phyloP scores from a whole-genome alignment of 2,113 vertebrate genomes.

The Lucifuga dentata region DNA sequence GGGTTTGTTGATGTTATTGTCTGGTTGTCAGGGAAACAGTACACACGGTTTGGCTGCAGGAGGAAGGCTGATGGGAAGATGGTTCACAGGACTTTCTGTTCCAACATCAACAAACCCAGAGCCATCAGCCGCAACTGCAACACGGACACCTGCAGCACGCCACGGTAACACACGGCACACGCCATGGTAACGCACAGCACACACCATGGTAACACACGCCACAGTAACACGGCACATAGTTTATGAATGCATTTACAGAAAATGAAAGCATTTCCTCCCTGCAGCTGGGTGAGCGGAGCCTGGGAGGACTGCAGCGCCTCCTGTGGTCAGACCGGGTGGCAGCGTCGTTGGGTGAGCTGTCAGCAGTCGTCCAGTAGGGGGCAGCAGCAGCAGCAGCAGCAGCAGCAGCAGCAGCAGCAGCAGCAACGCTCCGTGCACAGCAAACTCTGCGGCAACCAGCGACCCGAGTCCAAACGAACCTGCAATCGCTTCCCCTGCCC shows the following conservation, averaged over 20 bases:
- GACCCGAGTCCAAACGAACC: slow-evolving; percentile 87
- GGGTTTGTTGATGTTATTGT: no score
- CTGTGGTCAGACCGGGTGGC: slow-evolving; percentile 90
- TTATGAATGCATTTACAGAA: no score
- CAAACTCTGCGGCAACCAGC: slow-evolving; percentile 88
- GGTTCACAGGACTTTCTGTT: slow-evolving; percentile 91
- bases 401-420: no score
- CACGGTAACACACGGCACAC: slow-evolving; percentile 81
- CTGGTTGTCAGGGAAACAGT: slow-evolving; percentile 86
- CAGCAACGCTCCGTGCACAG: slow-evolving; percentile 88
- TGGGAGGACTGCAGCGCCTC: slow-evolving; percentile 93
- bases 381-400: slow-evolving; percentile 85
- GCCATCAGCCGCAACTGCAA: slow-evolving; percentile 94
- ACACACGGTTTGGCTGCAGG: slow-evolving; percentile 95
- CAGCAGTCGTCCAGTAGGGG: slow-evolving; percentile 85
- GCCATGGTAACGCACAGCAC: background rate
- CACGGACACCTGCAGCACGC: slow-evolving; percentile 88
- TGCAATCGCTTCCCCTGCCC: slow-evolving; percentile 93
- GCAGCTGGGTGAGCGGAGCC: slow-evolving; percentile 91
- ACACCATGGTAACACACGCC: slow-evolving; percentile 74
- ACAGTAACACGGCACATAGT: slow-evolving; percentile 88
- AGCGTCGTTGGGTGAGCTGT: slow-evolving; percentile 89
- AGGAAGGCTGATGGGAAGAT: slow-evolving; percentile 93
- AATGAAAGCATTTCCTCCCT: no score
- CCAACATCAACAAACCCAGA: slow-evolving; percentile 87